phyloP scores from a whole-genome alignment of 2,113 vertebrate genomes.

The Micromys minutus region DNA sequence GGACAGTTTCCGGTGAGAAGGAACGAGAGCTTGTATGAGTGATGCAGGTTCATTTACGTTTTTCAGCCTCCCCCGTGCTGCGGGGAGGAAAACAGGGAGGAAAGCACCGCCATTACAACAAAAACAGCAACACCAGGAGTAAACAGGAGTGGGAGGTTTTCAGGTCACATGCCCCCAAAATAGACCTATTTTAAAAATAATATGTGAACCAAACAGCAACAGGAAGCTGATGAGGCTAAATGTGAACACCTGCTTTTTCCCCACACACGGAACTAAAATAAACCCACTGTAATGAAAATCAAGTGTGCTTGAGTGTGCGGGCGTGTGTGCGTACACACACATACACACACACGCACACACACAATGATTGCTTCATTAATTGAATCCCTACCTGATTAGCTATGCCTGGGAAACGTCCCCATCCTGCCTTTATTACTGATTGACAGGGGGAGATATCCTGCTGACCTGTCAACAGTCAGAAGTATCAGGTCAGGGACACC shows the following conservation, averaged over 20 bases:
- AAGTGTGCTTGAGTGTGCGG: not conserved
- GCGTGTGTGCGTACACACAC: not conserved
- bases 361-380: conserved; percentile 62
- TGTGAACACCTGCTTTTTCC: conserved; percentile 65
- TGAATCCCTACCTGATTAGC: conserved; percentile 55
- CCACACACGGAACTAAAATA: conserved; percentile 69
- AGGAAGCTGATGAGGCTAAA: conserved; percentile 60
- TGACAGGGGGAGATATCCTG: not conserved
- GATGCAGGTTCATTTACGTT: not conserved
- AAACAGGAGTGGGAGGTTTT: conserved; percentile 26
- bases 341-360: not conserved
- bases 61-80: rapidly evolving
- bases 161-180: conserved; percentile 51
- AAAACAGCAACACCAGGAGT: not conserved
- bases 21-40: not conserved
- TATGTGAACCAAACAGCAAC: conserved; percentile 53
- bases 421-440: conserved; percentile 2
- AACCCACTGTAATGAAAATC: conserved; percentile 71
- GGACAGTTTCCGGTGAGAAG: not conserved
- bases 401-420: not conserved
- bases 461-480: rapidly evolving
- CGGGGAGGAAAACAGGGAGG: not conserved
- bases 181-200: conserved; percentile 74
- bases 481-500: no score
- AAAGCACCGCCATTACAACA: not conserved